These are phyloP conservation scores for Cathartes aura DNA, from an alignment of 2,113 vertebrate genomes.

Conservation along the genomic window DNA sequence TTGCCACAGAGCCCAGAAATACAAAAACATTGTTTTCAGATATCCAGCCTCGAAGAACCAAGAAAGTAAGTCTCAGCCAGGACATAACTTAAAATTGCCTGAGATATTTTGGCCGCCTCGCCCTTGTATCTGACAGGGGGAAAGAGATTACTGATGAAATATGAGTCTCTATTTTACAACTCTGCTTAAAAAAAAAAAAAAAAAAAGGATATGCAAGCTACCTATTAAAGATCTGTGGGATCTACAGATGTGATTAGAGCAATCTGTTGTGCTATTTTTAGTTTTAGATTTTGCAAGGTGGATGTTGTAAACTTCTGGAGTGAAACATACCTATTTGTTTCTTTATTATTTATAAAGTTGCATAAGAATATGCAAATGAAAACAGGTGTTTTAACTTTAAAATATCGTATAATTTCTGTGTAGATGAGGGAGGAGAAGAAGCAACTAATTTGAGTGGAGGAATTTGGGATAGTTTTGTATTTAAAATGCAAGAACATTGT, in stretches of 20 bases:
- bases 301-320: neutral
- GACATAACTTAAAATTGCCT: neutral
- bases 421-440: neutral
- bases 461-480: neutral
- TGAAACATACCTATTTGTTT: neutral
- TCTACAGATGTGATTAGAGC: neutral
- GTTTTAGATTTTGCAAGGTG: neutral
- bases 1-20: neutral
- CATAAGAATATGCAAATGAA: neutral
- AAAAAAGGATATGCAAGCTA: neutral
- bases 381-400: neutral
- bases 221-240: neutral
- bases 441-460: neutral
- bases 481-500: neutral
- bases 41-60: neutral
- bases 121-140: neutral
- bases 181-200: neutral
- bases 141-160: neutral
- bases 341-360: neutral
- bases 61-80: neutral
- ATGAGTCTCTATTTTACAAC: neutral
- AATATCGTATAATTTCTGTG: rapidly evolving
- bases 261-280: neutral
- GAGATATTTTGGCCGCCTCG: neutral
- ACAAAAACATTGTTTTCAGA: neutral